These are phyloP conservation scores for Steatocranus sp. DNA, from an alignment of 2,797 vertebrate species.

Conservation along the genomic window DNA sequence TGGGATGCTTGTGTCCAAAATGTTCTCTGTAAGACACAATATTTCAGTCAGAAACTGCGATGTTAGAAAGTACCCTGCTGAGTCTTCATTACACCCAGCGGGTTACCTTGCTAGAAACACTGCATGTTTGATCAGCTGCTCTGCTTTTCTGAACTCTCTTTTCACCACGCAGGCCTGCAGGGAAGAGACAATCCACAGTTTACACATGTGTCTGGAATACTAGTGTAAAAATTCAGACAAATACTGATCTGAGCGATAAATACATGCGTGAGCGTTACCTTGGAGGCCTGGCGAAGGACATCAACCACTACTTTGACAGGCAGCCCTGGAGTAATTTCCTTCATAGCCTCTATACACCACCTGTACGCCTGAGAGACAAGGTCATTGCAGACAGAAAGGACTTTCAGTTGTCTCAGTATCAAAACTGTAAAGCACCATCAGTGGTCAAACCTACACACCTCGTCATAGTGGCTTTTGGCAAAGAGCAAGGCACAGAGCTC, in stretches of 20 bases:
- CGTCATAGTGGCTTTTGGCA: conserved; percentile 99
- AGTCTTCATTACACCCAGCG: not conserved
- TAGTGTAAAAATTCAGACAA: accelerated
- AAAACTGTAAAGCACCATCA: not conserved
- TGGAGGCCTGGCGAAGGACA: conserved; percentile 97
- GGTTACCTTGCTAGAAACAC: conserved; percentile 95
- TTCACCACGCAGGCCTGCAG: conserved; percentile 96
- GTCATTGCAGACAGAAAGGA: not conserved
- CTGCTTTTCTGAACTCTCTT: conserved; percentile 98
- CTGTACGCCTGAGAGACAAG: conserved; percentile 84
- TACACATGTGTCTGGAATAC: not conserved
- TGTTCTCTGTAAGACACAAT: conserved; percentile 84
- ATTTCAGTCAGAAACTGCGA: not conserved
- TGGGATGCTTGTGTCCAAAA: conserved; percentile 98
- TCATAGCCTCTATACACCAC: conserved; percentile 99
- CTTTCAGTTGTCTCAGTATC: not conserved
- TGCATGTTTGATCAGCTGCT: conserved; percentile 97
- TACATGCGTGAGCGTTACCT: conserved; percentile 52
- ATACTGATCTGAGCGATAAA: not conserved
- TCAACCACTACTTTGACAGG: conserved; percentile 97
- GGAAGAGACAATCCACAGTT: not conserved
- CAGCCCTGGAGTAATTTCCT: conserved; percentile 91
- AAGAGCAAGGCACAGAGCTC: conserved; percentile 96
- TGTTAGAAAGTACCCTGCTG: not conserved
- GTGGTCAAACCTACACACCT: conserved; percentile 72